phyloP scores from a whole-genome alignment of 2,113 vertebrate species.

The Paradoxurus hermaphroditus region DNA sequence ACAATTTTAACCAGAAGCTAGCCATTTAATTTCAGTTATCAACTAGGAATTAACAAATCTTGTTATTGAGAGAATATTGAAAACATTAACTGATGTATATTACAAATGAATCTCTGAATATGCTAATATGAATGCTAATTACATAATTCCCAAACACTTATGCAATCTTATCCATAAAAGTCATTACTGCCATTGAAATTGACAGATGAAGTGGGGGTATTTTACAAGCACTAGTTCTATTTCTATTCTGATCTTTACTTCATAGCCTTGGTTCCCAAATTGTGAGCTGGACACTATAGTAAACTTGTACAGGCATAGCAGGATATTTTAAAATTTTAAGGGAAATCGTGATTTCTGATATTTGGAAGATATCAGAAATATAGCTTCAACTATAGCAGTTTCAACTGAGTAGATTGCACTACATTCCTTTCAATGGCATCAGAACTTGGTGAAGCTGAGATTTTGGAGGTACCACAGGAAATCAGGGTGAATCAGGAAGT shows the following conservation, averaged over 20 bases:
- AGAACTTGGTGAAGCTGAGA: neutral
- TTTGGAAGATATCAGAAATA: neutral
- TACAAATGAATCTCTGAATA: neutral
- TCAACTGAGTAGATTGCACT: neutral
- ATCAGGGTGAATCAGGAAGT: neutral
- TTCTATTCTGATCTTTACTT: neutral
- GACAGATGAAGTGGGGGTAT: neutral
- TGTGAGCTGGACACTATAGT: neutral
- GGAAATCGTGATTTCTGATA: neutral
- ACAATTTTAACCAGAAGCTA: conserved; percentile 20
- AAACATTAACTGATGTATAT: neutral
- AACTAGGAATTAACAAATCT: neutral
- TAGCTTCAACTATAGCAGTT: neutral
- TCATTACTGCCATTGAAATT: neutral
- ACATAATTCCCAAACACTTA: neutral
- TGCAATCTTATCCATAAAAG: neutral
- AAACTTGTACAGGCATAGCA: neutral
- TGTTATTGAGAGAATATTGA: neutral
- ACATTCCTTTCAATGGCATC: neutral
- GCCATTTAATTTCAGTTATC: neutral
- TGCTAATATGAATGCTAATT: neutral
- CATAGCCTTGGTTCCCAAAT: neutral
- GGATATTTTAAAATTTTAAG: neutral
- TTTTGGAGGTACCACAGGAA: neutral
- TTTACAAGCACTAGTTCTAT: neutral